Evolutionary conservation across 2,888 invertebrate genomes (phyloP).

Genomic region (Keiferia lycopersicella): DNA sequence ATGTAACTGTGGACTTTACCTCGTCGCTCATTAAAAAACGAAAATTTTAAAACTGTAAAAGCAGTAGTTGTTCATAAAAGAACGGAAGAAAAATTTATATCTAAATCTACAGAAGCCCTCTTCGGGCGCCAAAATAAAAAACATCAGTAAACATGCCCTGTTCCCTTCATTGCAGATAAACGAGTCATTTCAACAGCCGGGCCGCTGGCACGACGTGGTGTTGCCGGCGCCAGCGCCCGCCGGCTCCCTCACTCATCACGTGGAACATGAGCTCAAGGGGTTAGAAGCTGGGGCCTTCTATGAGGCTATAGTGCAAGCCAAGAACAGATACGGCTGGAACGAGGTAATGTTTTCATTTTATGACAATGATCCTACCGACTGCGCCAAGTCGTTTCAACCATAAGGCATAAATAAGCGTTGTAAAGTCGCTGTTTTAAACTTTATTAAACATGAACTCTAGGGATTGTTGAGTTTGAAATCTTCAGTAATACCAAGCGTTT

Average conservation of each 20-base stretch:
- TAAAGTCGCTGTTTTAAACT: too few species aligned
- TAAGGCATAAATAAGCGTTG: too few species aligned
- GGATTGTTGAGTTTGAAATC: neutral
- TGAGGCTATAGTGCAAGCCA: slow-evolving; percentile 88
- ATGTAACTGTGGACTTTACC: too few species aligned
- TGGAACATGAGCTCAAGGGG: slow-evolving; percentile 83
- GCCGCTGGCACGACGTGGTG: slow-evolving; percentile 86
- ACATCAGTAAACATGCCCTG: neutral
- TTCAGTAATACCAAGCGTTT: too few species aligned
- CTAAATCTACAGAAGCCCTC: neutral
- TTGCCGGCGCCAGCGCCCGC: slow-evolving; percentile 72
- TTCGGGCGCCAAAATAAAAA: neutral
- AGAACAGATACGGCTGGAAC: slow-evolving; percentile 88
- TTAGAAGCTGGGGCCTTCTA: slow-evolving; percentile 85
- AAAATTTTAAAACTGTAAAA: too few species aligned
- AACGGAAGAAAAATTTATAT: too few species aligned
- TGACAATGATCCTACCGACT: slow-evolving; percentile 70
- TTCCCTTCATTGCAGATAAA: slow-evolving; percentile 78
- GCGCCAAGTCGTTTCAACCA: slow-evolving; percentile 31
- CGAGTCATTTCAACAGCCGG: slow-evolving; percentile 86
- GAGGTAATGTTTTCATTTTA: slow-evolving; percentile 63
- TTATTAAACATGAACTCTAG: neutral
- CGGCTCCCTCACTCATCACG: slow-evolving; percentile 70
- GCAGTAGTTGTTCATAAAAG: too few species aligned
- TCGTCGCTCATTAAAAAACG: too few species aligned